A percentile compares a stretch with the other conserved stretches of the same genome.
Conservation (phyloP, 2,888 invertebrate genomes). For the Marronus borbonicus region DNA sequence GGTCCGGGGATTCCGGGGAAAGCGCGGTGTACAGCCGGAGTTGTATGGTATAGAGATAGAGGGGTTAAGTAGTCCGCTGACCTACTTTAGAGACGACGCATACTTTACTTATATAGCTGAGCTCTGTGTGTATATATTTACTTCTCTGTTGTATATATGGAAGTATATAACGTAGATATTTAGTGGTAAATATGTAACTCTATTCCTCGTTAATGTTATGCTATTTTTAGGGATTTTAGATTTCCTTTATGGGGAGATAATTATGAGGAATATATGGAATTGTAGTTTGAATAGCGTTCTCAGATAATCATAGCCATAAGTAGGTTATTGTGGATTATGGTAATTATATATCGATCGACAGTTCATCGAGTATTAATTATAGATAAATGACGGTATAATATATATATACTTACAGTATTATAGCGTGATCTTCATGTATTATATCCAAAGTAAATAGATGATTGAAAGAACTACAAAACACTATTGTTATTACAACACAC, state of each 20-base stretch:
- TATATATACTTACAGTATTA: background rate
- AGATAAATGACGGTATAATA: too few species aligned
- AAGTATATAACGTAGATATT: background rate
- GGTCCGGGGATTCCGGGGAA: conserved; percentile 60
- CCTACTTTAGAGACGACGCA: conserved; percentile 66
- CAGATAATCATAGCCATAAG: background rate
- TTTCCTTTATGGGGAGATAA: too few species aligned
- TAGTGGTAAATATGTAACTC: too few species aligned
- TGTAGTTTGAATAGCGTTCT: too few species aligned
- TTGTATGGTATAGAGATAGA: conserved; percentile 54
- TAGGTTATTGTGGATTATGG: conserved; percentile 5
- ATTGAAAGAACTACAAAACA: background rate
- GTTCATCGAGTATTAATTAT: too few species aligned
- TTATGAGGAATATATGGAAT: too few species aligned
- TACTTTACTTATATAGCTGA: conserved; percentile 50
- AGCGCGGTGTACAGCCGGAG: conserved; percentile 61
- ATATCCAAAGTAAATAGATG: conserved; percentile 9
- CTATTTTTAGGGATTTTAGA: too few species aligned
- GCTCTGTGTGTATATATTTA: conserved; percentile 19
- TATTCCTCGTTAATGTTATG: too few species aligned
- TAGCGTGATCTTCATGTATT: background rate
- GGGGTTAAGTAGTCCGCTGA: conserved; percentile 67
- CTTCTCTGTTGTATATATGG: background rate
- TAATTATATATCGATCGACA: background rate
- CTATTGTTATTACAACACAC: background rate